phyloP scores from a whole-genome alignment of 2,797 vertebrate genomes.

The Lycodopsis pacificus region DNA sequence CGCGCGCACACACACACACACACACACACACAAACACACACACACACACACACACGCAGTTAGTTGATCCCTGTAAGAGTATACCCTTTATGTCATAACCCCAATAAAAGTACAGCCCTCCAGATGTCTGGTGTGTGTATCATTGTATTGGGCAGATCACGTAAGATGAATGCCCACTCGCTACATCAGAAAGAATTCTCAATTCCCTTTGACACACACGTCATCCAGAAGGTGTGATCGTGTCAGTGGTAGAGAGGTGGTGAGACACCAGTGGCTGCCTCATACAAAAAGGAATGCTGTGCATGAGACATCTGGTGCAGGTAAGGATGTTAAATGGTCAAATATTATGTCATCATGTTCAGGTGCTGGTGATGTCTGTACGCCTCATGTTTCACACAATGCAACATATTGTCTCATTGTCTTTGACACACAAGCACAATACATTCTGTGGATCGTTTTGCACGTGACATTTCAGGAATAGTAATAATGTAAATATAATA shows the following conservation, averaged over 20 bases:
- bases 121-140: conserved; percentile 68
- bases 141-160: conserved; percentile 47
- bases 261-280: conserved; percentile 54
- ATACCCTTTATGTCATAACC: conserved; percentile 74
- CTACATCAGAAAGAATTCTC: conserved; percentile 50
- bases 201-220: conserved; percentile 37
- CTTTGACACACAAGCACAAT: neutral
- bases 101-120: conserved; percentile 60
- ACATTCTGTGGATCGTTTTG: neutral
- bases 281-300: conserved; percentile 69
- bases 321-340: conserved; percentile 40
- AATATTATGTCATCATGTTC: conserved; percentile 58
- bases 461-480: neutral
- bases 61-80: conserved; percentile 67
- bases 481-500: neutral
- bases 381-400: conserved; percentile 12
- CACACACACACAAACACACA: conserved; percentile 1
- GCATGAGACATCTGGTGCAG: conserved; percentile 55
- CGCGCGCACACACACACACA: conserved; percentile 16
- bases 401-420: neutral
- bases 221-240: conserved; percentile 55
- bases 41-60: conserved; percentile 16
- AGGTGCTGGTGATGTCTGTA: conserved; percentile 32
- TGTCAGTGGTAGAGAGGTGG: conserved; percentile 42
- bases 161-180: conserved; percentile 50